phyloP scores from a whole-genome alignment of 2,797 vertebrate genomes.

The Buceros bicornis region DNA sequence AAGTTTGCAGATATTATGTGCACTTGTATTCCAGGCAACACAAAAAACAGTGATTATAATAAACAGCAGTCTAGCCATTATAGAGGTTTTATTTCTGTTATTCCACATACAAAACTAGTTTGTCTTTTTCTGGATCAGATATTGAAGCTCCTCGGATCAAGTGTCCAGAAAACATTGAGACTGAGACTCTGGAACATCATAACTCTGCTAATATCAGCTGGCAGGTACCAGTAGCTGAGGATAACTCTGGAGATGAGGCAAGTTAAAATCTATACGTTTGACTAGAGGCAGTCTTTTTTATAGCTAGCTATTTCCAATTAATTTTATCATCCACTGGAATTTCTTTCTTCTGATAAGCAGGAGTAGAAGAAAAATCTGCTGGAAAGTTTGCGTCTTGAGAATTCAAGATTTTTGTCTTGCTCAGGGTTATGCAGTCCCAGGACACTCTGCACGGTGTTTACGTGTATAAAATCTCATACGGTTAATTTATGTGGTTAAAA shows the following conservation, averaged over 20 bases:
- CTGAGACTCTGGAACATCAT: conserved; percentile 87
- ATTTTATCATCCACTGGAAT: not conserved
- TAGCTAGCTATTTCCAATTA: not conserved
- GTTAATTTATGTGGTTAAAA: conserved; percentile 39
- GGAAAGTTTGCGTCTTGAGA: not conserved
- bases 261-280: not conserved
- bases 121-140: conserved; percentile 81
- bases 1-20: not conserved
- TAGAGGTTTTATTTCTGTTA: not conserved
- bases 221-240: conserved; percentile 85
- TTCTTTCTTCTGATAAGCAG: not conserved
- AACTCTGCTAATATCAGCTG: conserved; percentile 90
- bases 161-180: conserved; percentile 88
- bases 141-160: conserved; percentile 88
- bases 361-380: not conserved
- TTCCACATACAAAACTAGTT: not conserved
- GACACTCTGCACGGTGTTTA: not conserved
- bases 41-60: not conserved
- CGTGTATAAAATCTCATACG: not conserved
- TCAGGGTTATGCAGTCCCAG: not conserved
- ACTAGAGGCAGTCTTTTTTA: not conserved
- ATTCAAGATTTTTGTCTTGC: not conserved
- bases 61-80: not conserved
- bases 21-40: not conserved
- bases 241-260: conserved; percentile 94